A percentile compares a stretch with the other conserved stretches of the same genome.
Conservation (phyloP, 2,113 vertebrate genomes). For the Pholis gunnellus region DNA sequence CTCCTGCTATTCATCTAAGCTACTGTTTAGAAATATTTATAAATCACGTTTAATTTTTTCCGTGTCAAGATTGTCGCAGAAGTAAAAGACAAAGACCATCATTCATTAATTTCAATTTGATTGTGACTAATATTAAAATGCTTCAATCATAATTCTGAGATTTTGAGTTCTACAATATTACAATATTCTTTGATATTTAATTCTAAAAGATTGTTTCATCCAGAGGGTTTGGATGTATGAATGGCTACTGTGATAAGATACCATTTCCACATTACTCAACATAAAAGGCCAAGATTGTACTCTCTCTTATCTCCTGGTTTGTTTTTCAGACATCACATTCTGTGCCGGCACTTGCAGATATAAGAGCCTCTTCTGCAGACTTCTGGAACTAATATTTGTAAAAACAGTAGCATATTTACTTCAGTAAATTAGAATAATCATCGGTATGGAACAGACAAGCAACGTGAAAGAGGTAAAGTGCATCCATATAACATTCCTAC, state of each 20-base stretch:
- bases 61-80: background rate
- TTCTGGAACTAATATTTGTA: slow-evolving; percentile 21
- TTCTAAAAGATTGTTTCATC: slow-evolving; percentile 12
- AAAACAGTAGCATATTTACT: slow-evolving; percentile 1
- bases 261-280: slow-evolving; percentile 10
- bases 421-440: background rate
- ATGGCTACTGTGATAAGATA: background rate
- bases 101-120: background rate
- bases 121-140: background rate
- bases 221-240: slow-evolving; percentile 8
- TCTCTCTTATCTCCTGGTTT: slow-evolving; percentile 16
- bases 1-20: background rate
- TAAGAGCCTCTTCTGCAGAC: background rate
- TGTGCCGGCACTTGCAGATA: slow-evolving; percentile 9
- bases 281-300: background rate
- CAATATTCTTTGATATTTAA: slow-evolving; percentile 10
- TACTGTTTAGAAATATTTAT: background rate
- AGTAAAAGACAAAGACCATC: background rate
- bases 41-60: background rate
- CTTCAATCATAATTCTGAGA: background rate
- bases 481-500: background rate
- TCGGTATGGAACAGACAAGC: background rate
- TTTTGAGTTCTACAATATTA: background rate
- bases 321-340: slow-evolving; percentile 15
- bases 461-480: background rate